A percentile compares a stretch with the other conserved stretches of the same genome.
These are phyloP conservation scores for Drosophila greeni DNA, from an alignment of 2,888 invertebrate genomes.

Conservation along the genomic window DNA sequence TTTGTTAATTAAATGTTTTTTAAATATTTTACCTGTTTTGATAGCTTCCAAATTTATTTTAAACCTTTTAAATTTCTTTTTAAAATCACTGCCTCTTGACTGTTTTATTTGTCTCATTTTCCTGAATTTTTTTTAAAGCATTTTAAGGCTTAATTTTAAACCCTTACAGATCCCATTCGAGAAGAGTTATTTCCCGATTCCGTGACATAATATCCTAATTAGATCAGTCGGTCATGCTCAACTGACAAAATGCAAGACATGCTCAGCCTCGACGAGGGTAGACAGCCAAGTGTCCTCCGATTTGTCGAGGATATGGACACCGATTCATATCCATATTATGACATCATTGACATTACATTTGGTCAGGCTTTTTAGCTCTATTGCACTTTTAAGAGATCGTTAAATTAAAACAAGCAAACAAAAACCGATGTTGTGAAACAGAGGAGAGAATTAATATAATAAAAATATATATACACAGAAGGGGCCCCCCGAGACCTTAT, in stretches of 20 bases:
- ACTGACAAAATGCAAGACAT: slow-evolving; percentile 31
- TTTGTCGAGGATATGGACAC: slow-evolving; percentile 1
- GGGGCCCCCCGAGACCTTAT: slow-evolving; percentile 18
- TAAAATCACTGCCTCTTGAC: neutral
- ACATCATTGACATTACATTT: slow-evolving; percentile 50
- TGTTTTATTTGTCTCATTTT: too few species aligned
- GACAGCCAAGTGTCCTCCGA: slow-evolving; percentile 13
- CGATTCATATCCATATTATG: slow-evolving; percentile 30
- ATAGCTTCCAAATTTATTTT: neutral
- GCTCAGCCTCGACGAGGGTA: slow-evolving; percentile 31
- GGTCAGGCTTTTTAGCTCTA: slow-evolving; percentile 42
- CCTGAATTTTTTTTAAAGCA: too few species aligned
- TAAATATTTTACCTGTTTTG: neutral
- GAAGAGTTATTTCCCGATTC: neutral
- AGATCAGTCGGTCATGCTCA: slow-evolving; percentile 46
- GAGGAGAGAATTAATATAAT: slow-evolving; percentile 21
- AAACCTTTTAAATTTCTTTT: neutral
- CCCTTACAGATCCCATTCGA: neutral
- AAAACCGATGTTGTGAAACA: slow-evolving; percentile 54
- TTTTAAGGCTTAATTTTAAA: neutral
- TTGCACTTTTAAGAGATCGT: slow-evolving; percentile 56
- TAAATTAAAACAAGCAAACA: slow-evolving; percentile 69
- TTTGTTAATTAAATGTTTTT: neutral
- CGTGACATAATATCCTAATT: slow-evolving; percentile 47
- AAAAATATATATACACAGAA: neutral